Conservation (phyloP, 2,888 invertebrate genomes). For the Hirudinaria manillensis region DNA sequence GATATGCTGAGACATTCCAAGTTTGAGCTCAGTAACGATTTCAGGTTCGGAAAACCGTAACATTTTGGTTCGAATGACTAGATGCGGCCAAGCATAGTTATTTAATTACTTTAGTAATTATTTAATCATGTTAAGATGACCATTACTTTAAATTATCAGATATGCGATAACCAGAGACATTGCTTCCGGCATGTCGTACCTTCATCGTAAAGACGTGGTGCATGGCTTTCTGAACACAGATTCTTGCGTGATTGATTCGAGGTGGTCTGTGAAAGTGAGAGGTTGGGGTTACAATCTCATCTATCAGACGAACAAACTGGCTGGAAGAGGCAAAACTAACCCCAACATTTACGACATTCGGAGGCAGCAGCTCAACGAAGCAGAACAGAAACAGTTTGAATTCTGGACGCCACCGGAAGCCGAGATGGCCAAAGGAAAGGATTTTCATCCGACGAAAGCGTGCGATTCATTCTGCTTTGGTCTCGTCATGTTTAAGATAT, state of each 20-base stretch:
- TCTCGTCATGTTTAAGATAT: constrained; percentile 46
- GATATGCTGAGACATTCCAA: constrained; percentile 45
- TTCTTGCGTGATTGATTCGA: constrained; percentile 47
- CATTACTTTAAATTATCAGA: background rate
- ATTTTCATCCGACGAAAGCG: constrained; percentile 37
- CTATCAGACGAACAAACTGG: constrained; percentile 32
- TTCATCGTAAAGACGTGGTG: constrained; percentile 46
- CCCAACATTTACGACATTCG: background rate
- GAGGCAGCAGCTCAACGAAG: background rate
- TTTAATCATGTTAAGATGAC: too few relatives aligned
- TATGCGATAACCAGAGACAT: constrained; percentile 33
- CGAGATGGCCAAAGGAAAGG: constrained; percentile 42
- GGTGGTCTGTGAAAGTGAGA: constrained; percentile 48
- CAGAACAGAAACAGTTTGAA: constrained; percentile 29
- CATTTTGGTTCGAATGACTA: too few relatives aligned
- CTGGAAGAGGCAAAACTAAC: background rate
- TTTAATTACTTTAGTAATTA: too few relatives aligned
- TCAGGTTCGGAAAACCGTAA: constrained; percentile 40
- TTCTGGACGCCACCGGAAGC: constrained; percentile 41
- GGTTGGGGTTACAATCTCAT: constrained; percentile 46
- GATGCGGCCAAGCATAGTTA: too few relatives aligned
- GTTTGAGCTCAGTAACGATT: constrained; percentile 44
- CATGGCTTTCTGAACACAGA: constrained; percentile 47
- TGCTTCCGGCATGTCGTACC: constrained; percentile 43
- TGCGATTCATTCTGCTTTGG: constrained; percentile 47